Evolutionary conservation across 1,140 invertebrate genomes (phyloP).

Genomic region (Tetragnatha versicolor): DNA sequence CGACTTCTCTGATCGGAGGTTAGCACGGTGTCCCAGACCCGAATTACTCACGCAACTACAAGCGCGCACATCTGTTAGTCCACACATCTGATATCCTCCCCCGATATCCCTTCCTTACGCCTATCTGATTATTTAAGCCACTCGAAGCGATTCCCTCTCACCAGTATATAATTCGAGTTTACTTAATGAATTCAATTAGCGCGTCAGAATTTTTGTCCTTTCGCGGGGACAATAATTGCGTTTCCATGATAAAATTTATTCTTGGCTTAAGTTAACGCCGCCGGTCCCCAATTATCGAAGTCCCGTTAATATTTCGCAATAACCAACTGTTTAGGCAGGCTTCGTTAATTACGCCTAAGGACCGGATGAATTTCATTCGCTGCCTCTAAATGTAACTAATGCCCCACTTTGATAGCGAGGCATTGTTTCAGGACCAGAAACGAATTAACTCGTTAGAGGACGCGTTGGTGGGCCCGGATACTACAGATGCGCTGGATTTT

Average conservation of each 20-base stretch:
- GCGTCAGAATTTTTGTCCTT: too few relatives aligned
- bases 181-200: conserved; percentile 13
- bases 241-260: too few relatives aligned
- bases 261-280: too few relatives aligned
- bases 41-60: too few relatives aligned
- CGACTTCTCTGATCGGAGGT: too few relatives aligned
- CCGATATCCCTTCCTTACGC: not conserved
- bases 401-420: not conserved
- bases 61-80: too few relatives aligned
- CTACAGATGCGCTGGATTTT: not conserved
- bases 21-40: too few relatives aligned
- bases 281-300: not conserved
- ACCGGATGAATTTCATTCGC: not conserved
- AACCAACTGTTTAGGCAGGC: not conserved
- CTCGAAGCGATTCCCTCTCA: not conserved
- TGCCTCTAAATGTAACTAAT: not conserved
- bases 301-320: conserved; percentile 6
- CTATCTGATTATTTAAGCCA: not conserved
- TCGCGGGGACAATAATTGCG: too few relatives aligned
- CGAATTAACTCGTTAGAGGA: not conserved
- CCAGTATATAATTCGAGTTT: not conserved
- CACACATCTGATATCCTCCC: not conserved
- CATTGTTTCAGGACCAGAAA: not conserved
- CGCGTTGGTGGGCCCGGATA: not conserved
- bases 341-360: conserved; percentile 1